These are phyloP conservation scores for Gastrophryne carolinensis DNA, from an alignment of 2,797 vertebrate genomes.

Conservation along the genomic window DNA sequence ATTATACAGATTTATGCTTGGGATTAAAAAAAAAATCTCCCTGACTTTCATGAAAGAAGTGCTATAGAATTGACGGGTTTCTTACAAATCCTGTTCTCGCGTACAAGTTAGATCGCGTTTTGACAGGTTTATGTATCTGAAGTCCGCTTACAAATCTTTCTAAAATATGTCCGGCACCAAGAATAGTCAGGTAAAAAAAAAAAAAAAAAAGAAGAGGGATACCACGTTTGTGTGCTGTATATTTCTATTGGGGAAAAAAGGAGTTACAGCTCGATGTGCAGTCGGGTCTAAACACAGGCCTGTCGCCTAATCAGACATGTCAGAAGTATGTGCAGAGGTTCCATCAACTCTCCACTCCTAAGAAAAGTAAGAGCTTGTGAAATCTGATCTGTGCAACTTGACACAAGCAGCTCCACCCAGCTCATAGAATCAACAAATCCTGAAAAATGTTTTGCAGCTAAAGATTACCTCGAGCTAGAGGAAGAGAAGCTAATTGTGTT, in stretches of 20 bases:
- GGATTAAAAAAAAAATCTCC: background rate
- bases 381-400: constrained; percentile 36
- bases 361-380: constrained; percentile 29
- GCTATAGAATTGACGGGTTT: background rate
- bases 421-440: constrained; percentile 48
- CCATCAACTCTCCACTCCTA: constrained; percentile 3
- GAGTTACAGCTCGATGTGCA: background rate
- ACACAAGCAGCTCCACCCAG: constrained; percentile 39
- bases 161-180: background rate
- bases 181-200: background rate
- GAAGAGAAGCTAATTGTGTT: background rate
- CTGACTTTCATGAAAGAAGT: background rate
- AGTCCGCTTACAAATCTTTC: background rate
- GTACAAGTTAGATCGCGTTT: constrained; percentile 12
- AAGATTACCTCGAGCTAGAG: background rate
- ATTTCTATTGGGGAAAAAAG: too few species aligned
- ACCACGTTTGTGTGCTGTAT: background rate
- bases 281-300: background rate
- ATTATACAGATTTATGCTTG: too few species aligned
- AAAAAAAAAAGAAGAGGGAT: background rate
- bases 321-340: constrained; percentile 4
- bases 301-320: background rate
- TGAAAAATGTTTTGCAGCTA: constrained; percentile 36
- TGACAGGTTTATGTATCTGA: constrained; percentile 4
- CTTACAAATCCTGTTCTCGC: constrained; percentile 7